These are phyloP conservation scores for Camponotus pennsylvanicus DNA, from an alignment of 1,140 invertebrate species.

Conservation along the genomic window DNA sequence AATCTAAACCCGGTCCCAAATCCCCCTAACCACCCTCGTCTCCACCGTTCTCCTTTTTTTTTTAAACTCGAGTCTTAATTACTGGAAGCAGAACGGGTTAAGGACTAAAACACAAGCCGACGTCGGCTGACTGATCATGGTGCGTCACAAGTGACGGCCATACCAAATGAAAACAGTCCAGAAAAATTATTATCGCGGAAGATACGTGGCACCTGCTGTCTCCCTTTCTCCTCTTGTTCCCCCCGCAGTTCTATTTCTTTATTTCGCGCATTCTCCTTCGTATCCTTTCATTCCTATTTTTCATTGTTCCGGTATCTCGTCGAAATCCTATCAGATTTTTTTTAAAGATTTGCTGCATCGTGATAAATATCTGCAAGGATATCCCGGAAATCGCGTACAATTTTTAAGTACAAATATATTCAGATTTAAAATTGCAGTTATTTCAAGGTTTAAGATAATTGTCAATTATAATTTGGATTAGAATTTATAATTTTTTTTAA, in stretches of 20 bases:
- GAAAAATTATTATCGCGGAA: conserved; percentile 75
- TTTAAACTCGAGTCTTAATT: conserved; percentile 77
- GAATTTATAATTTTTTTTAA: not conserved
- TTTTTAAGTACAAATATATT: not conserved
- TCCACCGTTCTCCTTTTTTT: conserved; percentile 32
- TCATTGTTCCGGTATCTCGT: not conserved
- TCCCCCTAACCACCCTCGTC: conserved; percentile 61
- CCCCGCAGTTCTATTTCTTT: not conserved
- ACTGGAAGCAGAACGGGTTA: conserved; percentile 79
- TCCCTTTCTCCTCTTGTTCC: not conserved
- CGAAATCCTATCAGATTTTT: conserved; percentile 20
- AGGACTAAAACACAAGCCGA: conserved; percentile 77
- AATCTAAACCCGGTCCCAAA: conserved; percentile 43
- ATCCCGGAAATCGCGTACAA: not conserved
- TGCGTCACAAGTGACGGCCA: conserved; percentile 74
- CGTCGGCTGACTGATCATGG: conserved; percentile 77
- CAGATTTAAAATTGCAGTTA: not conserved
- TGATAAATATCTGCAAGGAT: not conserved
- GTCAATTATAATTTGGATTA: not conserved
- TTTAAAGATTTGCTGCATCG: not conserved
- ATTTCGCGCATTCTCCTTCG: conserved; percentile 4
- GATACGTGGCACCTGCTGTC: conserved; percentile 61
- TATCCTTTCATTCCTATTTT: not conserved
- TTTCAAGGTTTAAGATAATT: not conserved
- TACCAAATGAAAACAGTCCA: conserved; percentile 77